Conservation (phyloP, 37 sponge, comb jelly and placozoan species). For the Haliclona indistincta region DNA sequence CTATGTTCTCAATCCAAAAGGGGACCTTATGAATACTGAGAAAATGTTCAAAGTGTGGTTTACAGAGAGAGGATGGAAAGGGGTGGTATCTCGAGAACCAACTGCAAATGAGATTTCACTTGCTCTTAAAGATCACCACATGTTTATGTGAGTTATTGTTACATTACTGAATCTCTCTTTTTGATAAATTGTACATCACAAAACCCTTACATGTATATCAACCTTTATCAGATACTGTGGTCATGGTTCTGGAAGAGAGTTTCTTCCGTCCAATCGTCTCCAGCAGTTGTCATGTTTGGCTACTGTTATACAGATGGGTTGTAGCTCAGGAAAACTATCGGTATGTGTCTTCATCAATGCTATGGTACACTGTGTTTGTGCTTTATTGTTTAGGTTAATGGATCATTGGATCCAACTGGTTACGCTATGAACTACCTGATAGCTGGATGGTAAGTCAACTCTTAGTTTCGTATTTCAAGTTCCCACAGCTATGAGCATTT, state of each 20-base stretch:
- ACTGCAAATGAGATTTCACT: conserved; percentile 12
- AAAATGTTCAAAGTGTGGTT: conserved; percentile 63
- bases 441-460: conserved; percentile 75
- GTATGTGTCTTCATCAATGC: not conserved
- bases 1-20: conserved; percentile 77
- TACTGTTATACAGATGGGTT: conserved; percentile 82
- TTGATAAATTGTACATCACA: not conserved
- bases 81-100: conserved; percentile 55
- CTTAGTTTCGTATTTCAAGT: too few relatives aligned
- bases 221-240: conserved; percentile 79
- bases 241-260: conserved; percentile 69
- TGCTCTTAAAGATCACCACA: conserved; percentile 47
- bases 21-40: conserved; percentile 66
- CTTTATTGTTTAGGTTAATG: not conserved
- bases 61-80: conserved; percentile 59
- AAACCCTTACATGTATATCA: not conserved
- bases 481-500: too few relatives aligned
- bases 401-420: conserved; percentile 64
- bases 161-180: not conserved
- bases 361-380: not conserved
- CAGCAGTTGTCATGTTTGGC: conserved; percentile 66
- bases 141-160: conserved; percentile 70
- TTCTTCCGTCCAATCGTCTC: conserved; percentile 29
- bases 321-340: conserved; percentile 74
- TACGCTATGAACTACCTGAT: conserved; percentile 65